phyloP scores from a whole-genome alignment of 2,797 vertebrate species.

The Acipenser transmontanus region DNA sequence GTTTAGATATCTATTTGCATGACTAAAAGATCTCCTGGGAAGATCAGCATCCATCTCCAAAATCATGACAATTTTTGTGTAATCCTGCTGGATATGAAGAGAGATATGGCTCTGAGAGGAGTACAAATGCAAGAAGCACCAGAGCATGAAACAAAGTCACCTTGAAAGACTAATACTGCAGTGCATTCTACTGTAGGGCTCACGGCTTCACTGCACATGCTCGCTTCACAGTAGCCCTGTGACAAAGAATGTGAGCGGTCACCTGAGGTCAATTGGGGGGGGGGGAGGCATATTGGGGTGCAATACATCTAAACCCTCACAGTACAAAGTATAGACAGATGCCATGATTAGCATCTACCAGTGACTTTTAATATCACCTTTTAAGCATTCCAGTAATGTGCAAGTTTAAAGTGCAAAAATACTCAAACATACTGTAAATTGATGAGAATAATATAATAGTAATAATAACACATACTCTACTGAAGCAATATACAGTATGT shows the following conservation, averaged over 20 bases:
- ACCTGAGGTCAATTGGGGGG: background rate
- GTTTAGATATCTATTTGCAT: slow-evolving; percentile 34
- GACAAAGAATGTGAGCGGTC: slow-evolving; percentile 11
- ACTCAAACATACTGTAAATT: no score
- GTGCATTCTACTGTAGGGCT: slow-evolving; percentile 19
- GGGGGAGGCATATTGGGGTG: background rate
- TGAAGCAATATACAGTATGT: no score
- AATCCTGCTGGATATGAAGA: slow-evolving; percentile 41
- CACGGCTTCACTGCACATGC: slow-evolving; percentile 19
- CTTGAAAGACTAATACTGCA: slow-evolving; percentile 35
- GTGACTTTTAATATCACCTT: background rate
- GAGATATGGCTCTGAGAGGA: slow-evolving; percentile 23
- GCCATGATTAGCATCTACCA: slow-evolving; percentile 2
- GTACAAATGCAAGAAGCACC: slow-evolving; percentile 36
- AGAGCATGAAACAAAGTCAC: slow-evolving; percentile 50
- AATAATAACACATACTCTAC: no score
- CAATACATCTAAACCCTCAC: background rate
- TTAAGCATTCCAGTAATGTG: background rate
- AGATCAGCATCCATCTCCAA: slow-evolving; percentile 37
- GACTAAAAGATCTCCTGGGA: slow-evolving; percentile 35
- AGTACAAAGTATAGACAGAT: background rate
- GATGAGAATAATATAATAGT: no score
- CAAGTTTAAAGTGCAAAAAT: no score
- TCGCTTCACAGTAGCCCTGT: slow-evolving; percentile 17
- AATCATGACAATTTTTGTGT: slow-evolving; percentile 41